A percentile compares a stretch with the other conserved stretches of the same genome.
phyloP scores from a whole-genome alignment of 2,113 vertebrate species.

The Tinamus guttatus region DNA sequence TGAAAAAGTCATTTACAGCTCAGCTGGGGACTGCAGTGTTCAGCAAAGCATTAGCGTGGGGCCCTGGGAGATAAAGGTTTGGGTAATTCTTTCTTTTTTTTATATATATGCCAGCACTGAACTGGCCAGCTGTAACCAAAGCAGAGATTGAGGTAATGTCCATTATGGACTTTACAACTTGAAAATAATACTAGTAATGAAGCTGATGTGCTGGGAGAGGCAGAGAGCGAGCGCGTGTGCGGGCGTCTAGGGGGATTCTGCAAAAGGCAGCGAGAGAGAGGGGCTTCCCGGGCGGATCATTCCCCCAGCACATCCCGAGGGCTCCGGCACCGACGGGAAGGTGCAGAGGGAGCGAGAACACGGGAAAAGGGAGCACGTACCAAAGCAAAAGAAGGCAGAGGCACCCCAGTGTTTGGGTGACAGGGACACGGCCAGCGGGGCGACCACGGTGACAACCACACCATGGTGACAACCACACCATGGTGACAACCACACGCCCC shows the following conservation, averaged over 20 bases:
- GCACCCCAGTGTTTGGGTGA: neutral
- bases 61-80: neutral
- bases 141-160: neutral
- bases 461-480: too few relatives aligned
- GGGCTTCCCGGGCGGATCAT: neutral
- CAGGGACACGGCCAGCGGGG: rapidly evolving
- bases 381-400: neutral
- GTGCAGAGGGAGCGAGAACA: neutral
- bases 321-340: neutral
- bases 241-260: neutral
- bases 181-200: neutral
- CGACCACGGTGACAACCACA: neutral
- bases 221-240: neutral
- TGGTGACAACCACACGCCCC: too few relatives aligned
- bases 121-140: slow-evolving; percentile 67
- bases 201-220: neutral
- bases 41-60: slow-evolving; percentile 15
- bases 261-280: neutral
- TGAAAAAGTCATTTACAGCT: slow-evolving; percentile 84
- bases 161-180: neutral
- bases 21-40: slow-evolving; percentile 76
- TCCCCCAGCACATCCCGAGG: neutral
- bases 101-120: slow-evolving; percentile 1
- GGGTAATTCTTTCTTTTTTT: neutral
- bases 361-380: neutral